A percentile compares a stretch with the other conserved stretches of the same genome.
These are phyloP conservation scores for Mesorhabditis spiculigera DNA, from an alignment of 2,888 invertebrate species.

Conservation along the genomic window DNA sequence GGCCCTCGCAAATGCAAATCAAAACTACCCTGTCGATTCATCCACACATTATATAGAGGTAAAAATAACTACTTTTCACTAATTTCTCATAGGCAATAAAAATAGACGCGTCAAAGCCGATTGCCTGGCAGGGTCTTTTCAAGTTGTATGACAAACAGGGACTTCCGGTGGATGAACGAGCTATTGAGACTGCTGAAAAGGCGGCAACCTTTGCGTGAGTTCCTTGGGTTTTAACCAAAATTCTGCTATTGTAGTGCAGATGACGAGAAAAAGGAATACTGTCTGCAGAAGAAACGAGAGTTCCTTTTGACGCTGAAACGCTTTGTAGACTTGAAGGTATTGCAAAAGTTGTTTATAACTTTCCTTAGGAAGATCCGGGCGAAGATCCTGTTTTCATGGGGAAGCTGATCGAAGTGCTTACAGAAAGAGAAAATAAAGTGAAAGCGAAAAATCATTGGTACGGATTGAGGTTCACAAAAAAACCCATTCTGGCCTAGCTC, in stretches of 20 bases:
- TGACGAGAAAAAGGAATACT: conserved; percentile 12
- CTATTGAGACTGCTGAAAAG: conserved; percentile 22
- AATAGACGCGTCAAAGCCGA: conserved; percentile 18
- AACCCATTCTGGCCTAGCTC: neutral
- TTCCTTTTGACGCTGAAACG: conserved; percentile 5
- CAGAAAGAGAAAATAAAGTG: neutral
- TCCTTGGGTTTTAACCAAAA: neutral
- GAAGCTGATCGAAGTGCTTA: neutral
- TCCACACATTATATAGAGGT: conserved; percentile 3
- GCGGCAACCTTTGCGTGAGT: conserved; percentile 13
- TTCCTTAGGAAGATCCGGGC: conserved; percentile 10
- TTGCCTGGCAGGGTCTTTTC: conserved; percentile 32
- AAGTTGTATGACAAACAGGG: conserved; percentile 23
- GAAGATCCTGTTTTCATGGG: neutral
- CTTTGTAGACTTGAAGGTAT: conserved; percentile 9
- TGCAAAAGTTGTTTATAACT: too few relatives aligned
- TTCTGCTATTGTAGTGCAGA: conserved; percentile 10
- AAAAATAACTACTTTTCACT: neutral
- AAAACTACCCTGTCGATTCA: conserved; percentile 13
- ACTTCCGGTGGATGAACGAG: conserved; percentile 15
- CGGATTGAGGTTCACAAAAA: neutral
- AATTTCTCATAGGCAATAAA: conserved; percentile 17
- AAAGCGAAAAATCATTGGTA: conserved; percentile 2
- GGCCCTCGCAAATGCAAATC: conserved; percentile 27
- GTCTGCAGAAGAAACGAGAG: conserved; percentile 3